phyloP scores from a whole-genome alignment of 2,113 vertebrate species.

The Willisornis vidua region DNA sequence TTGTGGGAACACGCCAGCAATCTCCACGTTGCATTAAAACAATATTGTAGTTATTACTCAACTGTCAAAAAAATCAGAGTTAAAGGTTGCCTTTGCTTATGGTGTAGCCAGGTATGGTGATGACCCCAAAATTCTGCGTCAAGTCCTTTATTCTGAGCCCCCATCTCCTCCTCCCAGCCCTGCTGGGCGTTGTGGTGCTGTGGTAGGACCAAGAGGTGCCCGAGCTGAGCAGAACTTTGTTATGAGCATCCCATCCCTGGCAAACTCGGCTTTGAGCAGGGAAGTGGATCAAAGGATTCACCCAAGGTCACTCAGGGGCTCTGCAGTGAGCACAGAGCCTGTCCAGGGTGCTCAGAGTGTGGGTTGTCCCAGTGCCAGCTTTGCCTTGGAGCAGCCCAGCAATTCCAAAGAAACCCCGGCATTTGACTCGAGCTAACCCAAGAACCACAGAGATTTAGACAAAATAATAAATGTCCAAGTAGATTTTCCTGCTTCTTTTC shows the following conservation, averaged over 20 bases:
- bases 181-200: neutral
- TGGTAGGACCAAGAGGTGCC: neutral
- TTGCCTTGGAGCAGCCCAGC: neutral
- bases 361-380: neutral
- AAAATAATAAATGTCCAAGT: slow-evolving; percentile 14
- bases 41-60: neutral
- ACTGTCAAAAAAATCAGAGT: neutral
- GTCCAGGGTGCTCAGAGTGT: rapidly evolving
- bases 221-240: neutral
- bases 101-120: neutral
- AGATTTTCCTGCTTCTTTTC: neutral
- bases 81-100: neutral
- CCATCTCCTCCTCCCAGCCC: neutral
- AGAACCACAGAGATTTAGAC: neutral
- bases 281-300: neutral
- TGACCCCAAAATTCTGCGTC: neutral
- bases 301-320: neutral
- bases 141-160: neutral
- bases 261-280: rapidly evolving
- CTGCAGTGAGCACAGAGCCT: neutral
- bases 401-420: neutral
- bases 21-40: neutral
- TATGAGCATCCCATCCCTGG: rapidly evolving
- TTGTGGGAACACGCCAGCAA: neutral
- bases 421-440: neutral